These are phyloP conservation scores for Drosophila santomea DNA, from an alignment of 1,140 invertebrate species.

Conservation along the genomic window DNA sequence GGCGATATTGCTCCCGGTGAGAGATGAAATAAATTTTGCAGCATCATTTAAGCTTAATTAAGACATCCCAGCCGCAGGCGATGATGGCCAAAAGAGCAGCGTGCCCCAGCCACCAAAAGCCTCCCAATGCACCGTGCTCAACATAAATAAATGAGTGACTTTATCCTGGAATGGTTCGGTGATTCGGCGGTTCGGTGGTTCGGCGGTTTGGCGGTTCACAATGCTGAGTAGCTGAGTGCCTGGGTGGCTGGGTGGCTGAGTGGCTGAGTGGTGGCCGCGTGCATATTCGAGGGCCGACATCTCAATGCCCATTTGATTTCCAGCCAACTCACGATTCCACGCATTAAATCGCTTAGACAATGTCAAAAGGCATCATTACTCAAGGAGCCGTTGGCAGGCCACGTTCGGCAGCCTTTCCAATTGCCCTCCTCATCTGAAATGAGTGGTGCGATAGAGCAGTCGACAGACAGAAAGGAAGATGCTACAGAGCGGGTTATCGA, in stretches of 20 bases:
- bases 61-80: conserved; percentile 69
- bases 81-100: conserved; percentile 41
- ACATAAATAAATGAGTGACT: conserved; percentile 79
- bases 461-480: not conserved
- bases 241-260: conserved; percentile 18
- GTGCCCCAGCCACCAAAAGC: conserved; percentile 58
- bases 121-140: conserved; percentile 59
- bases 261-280: conserved; percentile 53
- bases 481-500: not conserved
- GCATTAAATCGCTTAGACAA: conserved; percentile 82
- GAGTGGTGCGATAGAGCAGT: conserved; percentile 43
- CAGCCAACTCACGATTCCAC: conserved; percentile 73
- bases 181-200: not conserved
- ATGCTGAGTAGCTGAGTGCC: conserved; percentile 10
- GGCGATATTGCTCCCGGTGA: conserved; percentile 47
- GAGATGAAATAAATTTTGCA: conserved; percentile 83
- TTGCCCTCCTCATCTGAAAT: conserved; percentile 52
- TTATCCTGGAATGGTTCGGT: conserved; percentile 34
- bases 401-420: conserved; percentile 18
- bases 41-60: conserved; percentile 84
- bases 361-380: conserved; percentile 81
- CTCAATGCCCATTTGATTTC: conserved; percentile 67
- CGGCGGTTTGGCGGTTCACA: not conserved
- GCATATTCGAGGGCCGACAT: conserved; percentile 58
- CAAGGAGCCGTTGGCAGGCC: conserved; percentile 47